Percentiles rank a stretch among this genome's conserved stretches.
Evolutionary conservation across 2,113 vertebrate species (phyloP).

Genomic region (Gasterosteus aculeatus): DNA sequence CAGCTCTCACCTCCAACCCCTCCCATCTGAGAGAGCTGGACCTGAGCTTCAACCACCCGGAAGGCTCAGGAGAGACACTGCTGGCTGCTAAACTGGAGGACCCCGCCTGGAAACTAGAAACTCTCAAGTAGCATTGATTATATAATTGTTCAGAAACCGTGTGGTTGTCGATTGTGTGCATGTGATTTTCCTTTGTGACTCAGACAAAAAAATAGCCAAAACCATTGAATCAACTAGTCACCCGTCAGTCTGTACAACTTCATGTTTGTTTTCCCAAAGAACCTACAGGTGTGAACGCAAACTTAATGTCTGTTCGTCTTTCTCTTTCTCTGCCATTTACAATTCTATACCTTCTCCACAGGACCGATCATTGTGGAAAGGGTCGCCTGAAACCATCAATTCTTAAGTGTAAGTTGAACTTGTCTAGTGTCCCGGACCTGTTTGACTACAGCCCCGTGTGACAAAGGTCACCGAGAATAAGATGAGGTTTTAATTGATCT

Average conservation of each 20-base stretch:
- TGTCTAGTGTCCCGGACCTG: not conserved
- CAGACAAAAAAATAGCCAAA: too few relatives aligned
- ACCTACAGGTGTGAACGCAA: not conserved
- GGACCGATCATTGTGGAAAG: slow-evolving; percentile 37
- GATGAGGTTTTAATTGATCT: not conserved
- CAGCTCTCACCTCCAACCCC: slow-evolving; percentile 34
- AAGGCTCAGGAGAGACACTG: slow-evolving; percentile 14
- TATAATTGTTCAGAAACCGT: not conserved
- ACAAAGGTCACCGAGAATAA: not conserved
- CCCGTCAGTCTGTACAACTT: not conserved
- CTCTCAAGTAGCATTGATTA: slow-evolving; percentile 32
- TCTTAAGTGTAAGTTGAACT: slow-evolving; percentile 34
- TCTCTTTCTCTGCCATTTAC: slow-evolving; percentile 1
- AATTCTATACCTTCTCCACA: slow-evolving; percentile 3
- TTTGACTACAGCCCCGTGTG: not conserved
- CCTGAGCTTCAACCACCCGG: slow-evolving; percentile 53
- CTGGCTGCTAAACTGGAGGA: slow-evolving; percentile 1
- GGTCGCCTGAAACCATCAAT: slow-evolving; percentile 20
- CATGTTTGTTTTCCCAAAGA: not conserved
- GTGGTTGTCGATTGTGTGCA: not conserved
- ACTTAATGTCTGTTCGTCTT: not conserved
- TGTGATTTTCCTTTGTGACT: too few relatives aligned
- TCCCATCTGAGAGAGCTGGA: slow-evolving; percentile 53
- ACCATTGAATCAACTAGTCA: not conserved
- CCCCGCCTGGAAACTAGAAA: slow-evolving; percentile 34